These are phyloP conservation scores for Entomobrya multifasciata DNA, from an alignment of 2,888 invertebrate species.

Conservation along the genomic window DNA sequence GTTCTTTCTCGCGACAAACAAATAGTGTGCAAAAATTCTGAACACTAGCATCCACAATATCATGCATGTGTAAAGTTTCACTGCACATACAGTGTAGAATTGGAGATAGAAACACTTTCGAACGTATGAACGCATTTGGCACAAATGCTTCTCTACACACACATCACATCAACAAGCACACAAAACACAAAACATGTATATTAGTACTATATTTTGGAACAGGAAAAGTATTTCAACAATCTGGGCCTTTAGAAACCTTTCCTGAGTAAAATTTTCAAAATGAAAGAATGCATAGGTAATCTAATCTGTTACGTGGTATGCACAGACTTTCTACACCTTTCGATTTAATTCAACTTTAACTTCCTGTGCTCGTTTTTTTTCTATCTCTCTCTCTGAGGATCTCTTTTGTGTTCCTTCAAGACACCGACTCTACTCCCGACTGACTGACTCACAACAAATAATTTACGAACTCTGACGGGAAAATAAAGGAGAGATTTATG, in stretches of 20 bases:
- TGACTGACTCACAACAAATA: too few species aligned
- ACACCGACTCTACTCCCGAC: constrained; percentile 26
- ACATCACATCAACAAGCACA: too few species aligned
- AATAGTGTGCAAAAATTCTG: constrained; percentile 25
- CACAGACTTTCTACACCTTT: background rate
- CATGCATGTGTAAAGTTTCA: constrained; percentile 17
- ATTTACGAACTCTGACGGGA: too few species aligned
- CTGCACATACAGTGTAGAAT: constrained; percentile 27
- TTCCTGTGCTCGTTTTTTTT: too few species aligned
- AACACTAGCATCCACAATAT: background rate
- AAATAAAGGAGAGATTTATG: too few species aligned
- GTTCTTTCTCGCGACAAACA: background rate
- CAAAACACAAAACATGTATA: too few species aligned
- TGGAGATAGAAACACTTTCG: constrained; percentile 26
- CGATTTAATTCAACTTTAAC: too few species aligned
- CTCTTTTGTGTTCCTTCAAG: constrained; percentile 7
- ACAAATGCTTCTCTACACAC: too few species aligned
- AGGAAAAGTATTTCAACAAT: constrained; percentile 17
- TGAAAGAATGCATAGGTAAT: constrained; percentile 16
- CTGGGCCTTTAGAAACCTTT: constrained; percentile 8
- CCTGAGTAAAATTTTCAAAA: constrained; percentile 10
- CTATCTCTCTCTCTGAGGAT: background rate
- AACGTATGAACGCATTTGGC: constrained; percentile 33
- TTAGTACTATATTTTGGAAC: too few species aligned
- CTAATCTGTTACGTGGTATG: background rate